Evolutionary conservation across 2,888 invertebrate species (phyloP), one percentile per base, ranked within the genome.

Genomic region (Coenonympha glycerion): DNA sequence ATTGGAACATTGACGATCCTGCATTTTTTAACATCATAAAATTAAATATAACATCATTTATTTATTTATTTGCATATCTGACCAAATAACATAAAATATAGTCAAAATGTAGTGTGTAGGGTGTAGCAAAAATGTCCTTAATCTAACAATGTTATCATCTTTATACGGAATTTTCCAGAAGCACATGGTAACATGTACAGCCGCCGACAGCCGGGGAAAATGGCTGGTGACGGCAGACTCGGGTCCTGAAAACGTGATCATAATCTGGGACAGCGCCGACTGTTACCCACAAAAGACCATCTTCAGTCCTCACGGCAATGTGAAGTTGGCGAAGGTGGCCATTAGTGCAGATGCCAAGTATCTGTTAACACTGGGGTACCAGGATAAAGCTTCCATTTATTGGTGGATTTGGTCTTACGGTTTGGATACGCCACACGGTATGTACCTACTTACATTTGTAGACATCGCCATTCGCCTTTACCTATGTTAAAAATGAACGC

Each of bases 401-500:
- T 88, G 91, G 73, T 92, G 92, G 91, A 73, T 90, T 36, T 92
- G 92, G 92, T 88, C 90, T 24, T 77, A 68, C 19, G 90, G 89
- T 3, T 61, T 61, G 6, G 79, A 88, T 8, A 60, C 66, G 37
- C 88, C 90, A 3, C 84, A 91, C 66, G 90, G 91, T 91, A 71
- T 0, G 3, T 36, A 36, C 8, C n/a, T 31, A 31, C 6, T 6
- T 15, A 15, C 15, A 16, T 31, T 6, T n/a, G n/a, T n/a, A n/a
- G n/a, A n/a, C n/a, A n/a, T n/a, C n/a, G n/a, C n/a, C n/a, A n/a
- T n/a, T n/a, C n/a, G n/a, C n/a, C n/a, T n/a, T n/a, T n/a, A n/a
- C n/a, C n/a, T n/a, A n/a, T n/a, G n/a, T n/a, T n/a, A n/a, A n/a
- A n/a, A n/a, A n/a, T n/a, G n/a, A n/a, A n/a, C n/a, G n/a, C n/a